These are phyloP conservation scores for Nematolebias whitei DNA, from an alignment of 2,113 vertebrate genomes.

Conservation along the genomic window DNA sequence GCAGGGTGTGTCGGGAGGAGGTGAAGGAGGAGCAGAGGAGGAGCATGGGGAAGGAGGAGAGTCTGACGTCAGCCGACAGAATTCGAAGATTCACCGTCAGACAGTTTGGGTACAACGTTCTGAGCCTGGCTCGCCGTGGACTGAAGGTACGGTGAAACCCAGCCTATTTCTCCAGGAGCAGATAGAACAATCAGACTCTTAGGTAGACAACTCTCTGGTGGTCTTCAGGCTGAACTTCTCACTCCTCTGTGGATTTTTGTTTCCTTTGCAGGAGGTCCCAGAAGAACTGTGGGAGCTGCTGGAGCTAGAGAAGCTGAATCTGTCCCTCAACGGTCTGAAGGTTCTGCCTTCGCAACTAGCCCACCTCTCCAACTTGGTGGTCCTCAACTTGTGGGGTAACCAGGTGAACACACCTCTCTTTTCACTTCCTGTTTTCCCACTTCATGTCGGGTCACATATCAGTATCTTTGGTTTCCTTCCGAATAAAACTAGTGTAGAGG, in stretches of 20 bases:
- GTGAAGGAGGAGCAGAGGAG: constrained; percentile 44
- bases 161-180: not conserved
- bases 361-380: constrained; percentile 84
- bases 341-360: constrained; percentile 80
- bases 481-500: no score
- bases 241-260: not conserved
- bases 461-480: no score
- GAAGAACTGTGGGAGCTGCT: constrained; percentile 87
- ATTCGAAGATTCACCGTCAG: constrained; percentile 62
- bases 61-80: constrained; percentile 64
- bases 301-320: constrained; percentile 89
- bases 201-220: no score
- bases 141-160: constrained; percentile 77
- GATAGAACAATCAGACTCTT: not conserved
- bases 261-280: constrained; percentile 70
- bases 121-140: constrained; percentile 87
- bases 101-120: constrained; percentile 79
- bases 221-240: not conserved
- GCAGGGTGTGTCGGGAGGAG: constrained; percentile 31
- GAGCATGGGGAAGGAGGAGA: constrained; percentile 73
- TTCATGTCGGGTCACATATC: not conserved
- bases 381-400: constrained; percentile 90
- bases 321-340: constrained; percentile 87
- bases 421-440: not conserved
- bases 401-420: constrained; percentile 36